A percentile compares a stretch with the other conserved stretches of the same genome.
Conservation (phyloP, 2,888 invertebrate genomes). For the Brassicogethes aeneus region DNA sequence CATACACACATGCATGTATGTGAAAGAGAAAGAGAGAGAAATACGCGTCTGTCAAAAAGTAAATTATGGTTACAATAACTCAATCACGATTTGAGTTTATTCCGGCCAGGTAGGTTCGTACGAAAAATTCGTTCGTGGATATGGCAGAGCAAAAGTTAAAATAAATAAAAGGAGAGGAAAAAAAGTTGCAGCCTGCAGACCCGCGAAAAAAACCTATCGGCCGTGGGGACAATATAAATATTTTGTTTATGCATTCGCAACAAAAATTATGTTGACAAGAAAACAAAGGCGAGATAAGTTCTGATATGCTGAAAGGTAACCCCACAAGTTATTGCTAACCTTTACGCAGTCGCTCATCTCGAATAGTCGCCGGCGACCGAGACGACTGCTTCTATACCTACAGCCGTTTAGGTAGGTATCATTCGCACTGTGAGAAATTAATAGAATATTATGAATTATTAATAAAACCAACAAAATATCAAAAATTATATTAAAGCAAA, state of each 20-base stretch:
- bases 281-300: conserved; percentile 44
- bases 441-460: too few species aligned
- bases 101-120: conserved; percentile 26
- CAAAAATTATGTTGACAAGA: conserved; percentile 45
- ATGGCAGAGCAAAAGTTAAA: conserved; percentile 29
- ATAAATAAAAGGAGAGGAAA: conserved; percentile 7
- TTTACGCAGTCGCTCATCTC: conserved; percentile 32
- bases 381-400: too few species aligned
- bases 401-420: too few species aligned
- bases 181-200: conserved; percentile 22
- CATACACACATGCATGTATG: too few species aligned
- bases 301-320: conserved; percentile 41
- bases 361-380: conserved; percentile 12
- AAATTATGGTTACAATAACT: conserved; percentile 39
- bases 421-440: too few species aligned
- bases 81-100: conserved; percentile 41
- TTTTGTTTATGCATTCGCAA: conserved; percentile 44
- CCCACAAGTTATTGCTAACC: conserved; percentile 43
- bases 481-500: too few species aligned
- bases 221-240: conserved; percentile 44
- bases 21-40: conserved; percentile 2
- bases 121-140: conserved; percentile 40
- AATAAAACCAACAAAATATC: too few species aligned
- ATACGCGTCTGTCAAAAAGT: conserved; percentile 22
- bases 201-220: conserved; percentile 38